These are phyloP conservation scores for Lingula anatina DNA, from an alignment of 2,888 invertebrate species.

Conservation along the genomic window DNA sequence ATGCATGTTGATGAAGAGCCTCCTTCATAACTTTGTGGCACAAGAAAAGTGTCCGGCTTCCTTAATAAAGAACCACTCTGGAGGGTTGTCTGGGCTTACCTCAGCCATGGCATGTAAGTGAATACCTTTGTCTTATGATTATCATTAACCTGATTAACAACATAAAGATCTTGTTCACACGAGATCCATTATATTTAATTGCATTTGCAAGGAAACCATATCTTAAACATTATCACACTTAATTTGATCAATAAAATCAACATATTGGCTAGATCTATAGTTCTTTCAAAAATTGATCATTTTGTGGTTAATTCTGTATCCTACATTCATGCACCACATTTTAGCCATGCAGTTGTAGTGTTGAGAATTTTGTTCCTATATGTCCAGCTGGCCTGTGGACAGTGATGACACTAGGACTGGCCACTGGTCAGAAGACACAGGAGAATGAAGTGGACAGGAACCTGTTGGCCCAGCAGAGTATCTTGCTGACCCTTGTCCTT, in stretches of 20 bases:
- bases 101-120: conserved; percentile 43
- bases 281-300: too few species aligned
- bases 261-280: too few species aligned
- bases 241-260: too few species aligned
- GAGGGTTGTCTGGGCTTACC: conserved; percentile 29
- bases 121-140: neutral
- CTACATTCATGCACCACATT: too few species aligned
- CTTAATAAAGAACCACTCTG: conserved; percentile 24
- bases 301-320: too few species aligned
- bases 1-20: conserved; percentile 70
- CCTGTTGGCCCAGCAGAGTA: conserved; percentile 79
- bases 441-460: conserved; percentile 43
- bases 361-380: conserved; percentile 5
- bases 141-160: too few species aligned
- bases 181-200: too few species aligned
- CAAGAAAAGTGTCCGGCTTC: conserved; percentile 49
- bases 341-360: too few species aligned
- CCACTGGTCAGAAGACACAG: conserved; percentile 24
- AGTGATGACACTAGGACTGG: conserved; percentile 53
- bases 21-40: conserved; percentile 62
- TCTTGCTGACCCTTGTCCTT: conserved; percentile 78
- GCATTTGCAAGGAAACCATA: too few species aligned
- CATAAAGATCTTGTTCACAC: too few species aligned
- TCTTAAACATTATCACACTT: too few species aligned
- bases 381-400: conserved; percentile 52